Percentiles rank a stretch among this genome's conserved stretches.
These are phyloP conservation scores for Ylistrum balloti DNA, from an alignment of 1,140 invertebrate genomes.

Conservation along the genomic window DNA sequence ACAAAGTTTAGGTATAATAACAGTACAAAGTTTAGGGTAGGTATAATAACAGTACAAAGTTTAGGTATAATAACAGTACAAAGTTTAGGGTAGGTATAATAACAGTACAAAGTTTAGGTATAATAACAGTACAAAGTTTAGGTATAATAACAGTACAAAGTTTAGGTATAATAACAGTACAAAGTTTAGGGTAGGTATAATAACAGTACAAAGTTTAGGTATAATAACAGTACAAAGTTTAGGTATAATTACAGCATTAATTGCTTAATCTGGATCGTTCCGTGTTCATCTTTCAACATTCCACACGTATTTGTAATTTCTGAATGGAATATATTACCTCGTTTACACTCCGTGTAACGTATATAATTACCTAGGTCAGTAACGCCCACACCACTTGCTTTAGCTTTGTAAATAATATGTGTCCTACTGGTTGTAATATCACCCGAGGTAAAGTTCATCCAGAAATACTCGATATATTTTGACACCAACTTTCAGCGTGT, in stretches of 20 bases:
- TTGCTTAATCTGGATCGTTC: too few species aligned
- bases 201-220: neutral
- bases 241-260: too few species aligned
- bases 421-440: neutral
- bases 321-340: neutral
- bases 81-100: too few species aligned
- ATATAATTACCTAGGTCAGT: neutral
- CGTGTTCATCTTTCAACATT: neutral
- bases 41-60: too few species aligned
- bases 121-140: too few species aligned
- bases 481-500: neutral
- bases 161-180: too few species aligned
- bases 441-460: neutral
- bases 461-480: neutral
- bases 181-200: neutral
- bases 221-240: neutral
- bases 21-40: too few species aligned
- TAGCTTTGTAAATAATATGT: neutral
- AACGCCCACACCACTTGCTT: neutral
- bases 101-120: too few species aligned
- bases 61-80: too few species aligned
- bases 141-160: too few species aligned
- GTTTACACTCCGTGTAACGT: neutral
- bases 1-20: too few species aligned
- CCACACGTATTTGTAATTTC: neutral